Evolutionary conservation across 2,888 invertebrate species (phyloP), one percentile per base, ranked within the genome.

Genomic region (Cheilosia scutellata): DNA sequence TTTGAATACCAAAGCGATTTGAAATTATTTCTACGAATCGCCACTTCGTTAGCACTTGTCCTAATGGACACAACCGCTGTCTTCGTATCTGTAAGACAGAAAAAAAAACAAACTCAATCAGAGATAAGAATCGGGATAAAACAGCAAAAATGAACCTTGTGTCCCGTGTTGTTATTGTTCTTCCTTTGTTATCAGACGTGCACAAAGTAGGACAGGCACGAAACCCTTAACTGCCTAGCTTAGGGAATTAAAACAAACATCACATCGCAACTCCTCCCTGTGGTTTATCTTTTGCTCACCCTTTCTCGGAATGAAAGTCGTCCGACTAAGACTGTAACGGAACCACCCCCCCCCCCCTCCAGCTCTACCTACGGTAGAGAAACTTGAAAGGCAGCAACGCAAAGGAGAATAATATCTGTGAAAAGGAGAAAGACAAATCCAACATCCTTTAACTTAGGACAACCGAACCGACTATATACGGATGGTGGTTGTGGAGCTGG

Each of bases 211-310:
- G 42, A 75, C 55, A 65, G 75, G 70, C 84, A 84, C 75, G 74
- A 75, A 79, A 72, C 42, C 70, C 55, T 62, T 76, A 76, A 66
- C 55, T 68, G 86, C 75, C 66, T 80, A 58, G 80, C 80, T 71
- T 76, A 58, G 80, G 80, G 86, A 76, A 86, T 86, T 80, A 86
- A 86, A 80, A 70, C 71, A 86, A 80, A 80, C 76, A 86, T 65
- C 55, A 80, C 63, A 84, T 78, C 72, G 60, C 62, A 49, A 58
- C 78, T 71, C 78, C 78, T 47, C 62, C 72, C 62, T 68, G 58
- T 51, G 75, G 68, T 70, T 82, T 75, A 82, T 57, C 27, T 40
- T 49, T 11, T 33, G 16, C 57, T 33, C 55, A 44, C n/a, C 58
- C 49, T 37, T 27, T 68, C 20, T 20, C 20, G 20, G 20, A 20